These are phyloP conservation scores for Myotis myotis DNA, from an alignment of 2,797 vertebrate genomes.

Conservation along the genomic window DNA sequence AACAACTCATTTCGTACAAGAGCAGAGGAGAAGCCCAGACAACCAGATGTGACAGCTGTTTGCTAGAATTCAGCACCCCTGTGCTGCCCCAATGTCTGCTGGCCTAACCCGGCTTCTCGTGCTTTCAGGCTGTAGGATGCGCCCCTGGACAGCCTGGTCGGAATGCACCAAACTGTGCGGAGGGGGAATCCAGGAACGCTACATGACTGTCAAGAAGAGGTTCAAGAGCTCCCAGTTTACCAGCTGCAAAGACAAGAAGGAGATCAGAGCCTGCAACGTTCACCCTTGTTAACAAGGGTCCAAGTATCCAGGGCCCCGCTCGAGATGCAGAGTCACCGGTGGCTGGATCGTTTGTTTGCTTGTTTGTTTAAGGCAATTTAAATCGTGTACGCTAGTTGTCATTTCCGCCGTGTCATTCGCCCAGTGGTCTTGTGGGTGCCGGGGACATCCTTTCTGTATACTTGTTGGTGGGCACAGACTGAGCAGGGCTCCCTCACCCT, in stretches of 20 bases:
- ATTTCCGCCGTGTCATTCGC: constrained; percentile 85
- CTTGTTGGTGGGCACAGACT: constrained; percentile 76
- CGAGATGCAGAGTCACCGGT: constrained; percentile 83
- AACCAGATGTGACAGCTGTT: background rate
- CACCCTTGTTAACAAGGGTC: constrained; percentile 92
- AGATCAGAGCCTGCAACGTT: constrained; percentile 97
- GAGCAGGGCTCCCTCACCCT: constrained; percentile 73
- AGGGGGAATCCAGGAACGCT: constrained; percentile 96
- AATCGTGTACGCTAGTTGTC: constrained; percentile 85
- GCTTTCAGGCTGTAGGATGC: constrained; percentile 94
- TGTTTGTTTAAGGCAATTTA: constrained; percentile 81
- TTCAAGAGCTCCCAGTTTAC: constrained; percentile 94
- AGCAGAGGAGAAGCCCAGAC: background rate
- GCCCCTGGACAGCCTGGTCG: constrained; percentile 96
- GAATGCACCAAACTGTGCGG: constrained; percentile 95
- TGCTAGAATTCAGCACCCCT: background rate
- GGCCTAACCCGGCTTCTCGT: constrained; percentile 14
- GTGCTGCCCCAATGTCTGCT: background rate
- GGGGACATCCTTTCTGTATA: constrained; percentile 84
- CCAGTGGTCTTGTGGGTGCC: constrained; percentile 85
- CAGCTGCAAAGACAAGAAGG: constrained; percentile 99
- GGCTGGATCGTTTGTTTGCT: constrained; percentile 85
- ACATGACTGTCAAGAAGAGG: constrained; percentile 96
- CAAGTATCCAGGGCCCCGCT: constrained; percentile 81
- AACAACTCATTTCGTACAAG: background rate